These are phyloP conservation scores for Forbesichthys papilliferus DNA, from an alignment of 2,113 vertebrate genomes.

Conservation along the genomic window DNA sequence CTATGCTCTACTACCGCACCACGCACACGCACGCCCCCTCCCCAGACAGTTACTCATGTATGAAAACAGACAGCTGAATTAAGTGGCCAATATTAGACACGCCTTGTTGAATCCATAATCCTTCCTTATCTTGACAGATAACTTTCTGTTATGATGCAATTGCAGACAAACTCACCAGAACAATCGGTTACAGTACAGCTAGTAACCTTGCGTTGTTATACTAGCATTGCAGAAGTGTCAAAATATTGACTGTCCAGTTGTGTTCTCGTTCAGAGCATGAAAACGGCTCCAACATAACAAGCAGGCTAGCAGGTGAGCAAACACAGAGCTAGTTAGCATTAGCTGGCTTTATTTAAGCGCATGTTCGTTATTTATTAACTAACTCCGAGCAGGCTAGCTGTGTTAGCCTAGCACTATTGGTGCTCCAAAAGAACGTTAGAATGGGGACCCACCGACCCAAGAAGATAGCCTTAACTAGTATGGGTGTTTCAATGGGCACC, in stretches of 20 bases:
- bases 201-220: too few species aligned
- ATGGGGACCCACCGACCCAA: too few species aligned
- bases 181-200: too few species aligned
- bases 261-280: neutral
- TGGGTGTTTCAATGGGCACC: too few species aligned
- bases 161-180: neutral
- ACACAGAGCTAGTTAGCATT: conserved; percentile 1
- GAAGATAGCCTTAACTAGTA: too few species aligned
- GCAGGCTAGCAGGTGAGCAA: neutral
- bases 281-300: neutral
- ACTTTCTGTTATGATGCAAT: conserved; percentile 51
- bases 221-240: too few species aligned
- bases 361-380: neutral
- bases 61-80: conserved; percentile 56
- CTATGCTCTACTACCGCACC: neutral
- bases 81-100: conserved; percentile 52
- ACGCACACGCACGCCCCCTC: conserved; percentile 15
- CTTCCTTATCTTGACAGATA: neutral
- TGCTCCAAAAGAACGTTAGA: too few species aligned
- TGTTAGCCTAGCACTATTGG: neutral
- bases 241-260: neutral
- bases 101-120: conserved; percentile 41
- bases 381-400: neutral
- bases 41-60: conserved; percentile 35
- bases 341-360: neutral